Base-by-base conservation (phyloP, 2,113 vertebrate genomes). In the Collichthys lucidus region DNA sequence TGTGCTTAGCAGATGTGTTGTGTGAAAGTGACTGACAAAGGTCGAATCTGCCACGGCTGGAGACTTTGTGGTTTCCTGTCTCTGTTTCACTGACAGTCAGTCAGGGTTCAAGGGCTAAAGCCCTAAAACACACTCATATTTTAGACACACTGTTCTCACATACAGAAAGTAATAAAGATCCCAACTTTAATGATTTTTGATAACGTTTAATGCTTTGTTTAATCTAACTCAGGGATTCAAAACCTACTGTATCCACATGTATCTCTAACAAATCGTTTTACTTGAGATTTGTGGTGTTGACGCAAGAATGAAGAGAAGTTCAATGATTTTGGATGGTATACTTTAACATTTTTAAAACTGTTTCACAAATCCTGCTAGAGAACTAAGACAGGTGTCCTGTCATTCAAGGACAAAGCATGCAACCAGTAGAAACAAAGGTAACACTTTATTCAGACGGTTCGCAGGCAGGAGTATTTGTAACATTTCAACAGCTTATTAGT, bases 251-350 rank as follows among this genome's bases (percentile, higher is more conserved):
- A 22, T n/a, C 7, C 7, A 35, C 11, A 35, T 1, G 4, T 9
- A 73, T 22, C 19, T 31, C 24, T 67, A 47, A 29, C 46, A 14
- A 50, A 16, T n/a, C 0, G 2, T 35, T 75, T 79, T 17, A 50
- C 20, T 40, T 65, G 50, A 65, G 22, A 52, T 62, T 56, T 77
- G 8, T 68, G n/a, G 26, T 20, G 65, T 16, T 65, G 12, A 20
- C 29, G 69, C 3, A 20, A 46, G 12, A 63, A 79, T 61, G 12
- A 46, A 63, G 35, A 46, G 1, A 14, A 49, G 50, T 15, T 14
- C 31, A 0, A 12, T 14, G 16, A 44, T 5, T 53, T 44, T 26
- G 24, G 29, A 2, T 35, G 60, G n/a, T 20, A 15, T 24, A 50
- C 20, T 62, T 52, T 40, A 42, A 40, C 26, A 56, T 29, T 47